Conservation (phyloP, 2,888 invertebrate genomes). For the Eueremaeus valkanovi region DNA sequence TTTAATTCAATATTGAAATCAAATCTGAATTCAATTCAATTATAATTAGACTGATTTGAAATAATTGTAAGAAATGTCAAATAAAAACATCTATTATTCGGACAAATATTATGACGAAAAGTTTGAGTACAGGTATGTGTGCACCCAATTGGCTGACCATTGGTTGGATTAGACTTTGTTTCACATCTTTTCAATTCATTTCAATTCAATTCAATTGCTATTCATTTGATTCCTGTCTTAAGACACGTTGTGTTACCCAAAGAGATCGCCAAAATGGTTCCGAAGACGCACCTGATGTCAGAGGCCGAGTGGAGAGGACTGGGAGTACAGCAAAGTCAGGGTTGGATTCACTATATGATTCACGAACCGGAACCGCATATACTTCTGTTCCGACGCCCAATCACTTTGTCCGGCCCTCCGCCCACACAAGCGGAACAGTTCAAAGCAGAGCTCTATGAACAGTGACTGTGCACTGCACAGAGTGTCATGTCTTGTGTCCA, state of each 20-base stretch:
- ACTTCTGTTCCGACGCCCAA: constrained; percentile 63
- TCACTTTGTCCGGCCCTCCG: constrained; percentile 43
- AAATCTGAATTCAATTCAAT: too few relatives aligned
- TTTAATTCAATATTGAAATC: too few relatives aligned
- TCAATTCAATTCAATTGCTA: neutral
- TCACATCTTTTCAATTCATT: neutral
- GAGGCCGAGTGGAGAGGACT: constrained; percentile 90
- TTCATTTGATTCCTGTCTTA: too few relatives aligned
- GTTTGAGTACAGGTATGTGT: constrained; percentile 79
- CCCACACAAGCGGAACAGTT: constrained; percentile 48
- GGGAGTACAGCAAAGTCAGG: constrained; percentile 92
- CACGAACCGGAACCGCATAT: constrained; percentile 93
- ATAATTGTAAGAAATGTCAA: constrained; percentile 52
- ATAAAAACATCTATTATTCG: constrained; percentile 82
- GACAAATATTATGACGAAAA: constrained; percentile 87
- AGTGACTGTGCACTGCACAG: neutral
- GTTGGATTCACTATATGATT: constrained; percentile 96
- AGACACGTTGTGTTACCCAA: constrained; percentile 94
- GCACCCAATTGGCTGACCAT: neutral
- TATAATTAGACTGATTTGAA: too few relatives aligned
- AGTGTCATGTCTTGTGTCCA: neutral
- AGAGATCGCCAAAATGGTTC: constrained; percentile 82
- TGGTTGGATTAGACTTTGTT: constrained; percentile 46
- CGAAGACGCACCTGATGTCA: constrained; percentile 86
- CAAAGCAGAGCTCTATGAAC: constrained; percentile 42